A percentile compares a stretch with the other conserved stretches of the same genome.
Evolutionary conservation across 2,797 vertebrate genomes (phyloP).

Genomic region (Petrocephalus sullivani): DNA sequence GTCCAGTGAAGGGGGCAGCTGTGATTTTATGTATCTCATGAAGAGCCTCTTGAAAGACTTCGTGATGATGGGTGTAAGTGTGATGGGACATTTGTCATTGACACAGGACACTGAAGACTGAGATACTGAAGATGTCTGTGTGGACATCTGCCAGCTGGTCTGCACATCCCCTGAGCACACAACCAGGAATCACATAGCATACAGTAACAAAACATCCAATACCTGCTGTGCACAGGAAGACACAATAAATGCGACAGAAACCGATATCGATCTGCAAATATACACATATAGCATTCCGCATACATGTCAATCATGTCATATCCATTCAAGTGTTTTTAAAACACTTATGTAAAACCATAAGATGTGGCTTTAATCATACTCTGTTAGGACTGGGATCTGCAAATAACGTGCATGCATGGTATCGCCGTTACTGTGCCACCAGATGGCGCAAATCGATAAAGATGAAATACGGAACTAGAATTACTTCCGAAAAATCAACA

Average conservation of each 20-base stretch:
- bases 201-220: neutral
- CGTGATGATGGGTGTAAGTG: no score
- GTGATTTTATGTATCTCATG: no score
- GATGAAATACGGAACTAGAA: neutral
- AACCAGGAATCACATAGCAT: neutral
- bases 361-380: neutral
- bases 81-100: no score
- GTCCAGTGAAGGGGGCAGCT: no score
- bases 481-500: neutral
- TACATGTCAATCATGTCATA: neutral
- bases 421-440: neutral
- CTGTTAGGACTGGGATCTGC: neutral
- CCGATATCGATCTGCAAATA: neutral
- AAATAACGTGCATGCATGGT: neutral
- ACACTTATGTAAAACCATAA: neutral
- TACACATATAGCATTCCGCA: neutral
- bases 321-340: neutral
- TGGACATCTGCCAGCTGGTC: neutral
- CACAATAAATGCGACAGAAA: neutral
- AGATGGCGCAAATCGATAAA: slow-evolving; percentile 17
- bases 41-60: no score
- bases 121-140: no score
- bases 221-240: neutral
- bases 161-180: neutral
- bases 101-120: no score